These are phyloP conservation scores for Gambusia yucatana DNA, from an alignment of 2,797 vertebrate genomes.

Conservation along the genomic window DNA sequence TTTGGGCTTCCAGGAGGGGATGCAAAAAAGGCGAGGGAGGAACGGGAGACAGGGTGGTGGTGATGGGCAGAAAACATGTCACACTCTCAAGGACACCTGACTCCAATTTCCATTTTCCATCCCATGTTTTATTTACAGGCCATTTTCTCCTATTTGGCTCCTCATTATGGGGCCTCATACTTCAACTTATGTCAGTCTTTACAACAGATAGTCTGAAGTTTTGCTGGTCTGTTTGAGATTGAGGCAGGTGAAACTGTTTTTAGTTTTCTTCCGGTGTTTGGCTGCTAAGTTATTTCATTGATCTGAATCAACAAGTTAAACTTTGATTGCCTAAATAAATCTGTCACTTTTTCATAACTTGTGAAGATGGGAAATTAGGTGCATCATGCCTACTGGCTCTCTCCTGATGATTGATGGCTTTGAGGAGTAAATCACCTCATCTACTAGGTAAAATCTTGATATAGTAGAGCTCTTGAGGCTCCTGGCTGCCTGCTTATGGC, in stretches of 20 bases:
- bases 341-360: constrained; percentile 45
- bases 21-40: constrained; percentile 68
- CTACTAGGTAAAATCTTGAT: constrained; percentile 79
- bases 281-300: constrained; percentile 5
- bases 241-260: constrained; percentile 8
- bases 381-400: constrained; percentile 59
- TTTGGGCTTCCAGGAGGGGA: constrained; percentile 74
- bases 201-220: constrained; percentile 20
- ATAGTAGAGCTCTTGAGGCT: constrained; percentile 71
- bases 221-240: constrained; percentile 37
- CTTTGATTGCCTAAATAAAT: constrained; percentile 26
- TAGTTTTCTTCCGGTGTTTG: constrained; percentile 20
- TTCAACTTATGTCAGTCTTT: constrained; percentile 59
- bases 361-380: constrained; percentile 65
- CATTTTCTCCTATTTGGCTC: constrained; percentile 77
- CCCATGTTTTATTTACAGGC: constrained; percentile 85
- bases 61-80: constrained; percentile 59
- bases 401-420: constrained; percentile 73
- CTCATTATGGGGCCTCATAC: constrained; percentile 70
- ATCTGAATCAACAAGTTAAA: constrained; percentile 22
- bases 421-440: constrained; percentile 80
- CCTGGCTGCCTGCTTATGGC: constrained; percentile 78
- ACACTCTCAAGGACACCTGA: constrained; percentile 78
- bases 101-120: constrained; percentile 68
- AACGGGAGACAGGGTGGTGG: background rate